Conservation (phyloP, 2,797 vertebrate genomes). For the Acipenser transmontanus region DNA sequence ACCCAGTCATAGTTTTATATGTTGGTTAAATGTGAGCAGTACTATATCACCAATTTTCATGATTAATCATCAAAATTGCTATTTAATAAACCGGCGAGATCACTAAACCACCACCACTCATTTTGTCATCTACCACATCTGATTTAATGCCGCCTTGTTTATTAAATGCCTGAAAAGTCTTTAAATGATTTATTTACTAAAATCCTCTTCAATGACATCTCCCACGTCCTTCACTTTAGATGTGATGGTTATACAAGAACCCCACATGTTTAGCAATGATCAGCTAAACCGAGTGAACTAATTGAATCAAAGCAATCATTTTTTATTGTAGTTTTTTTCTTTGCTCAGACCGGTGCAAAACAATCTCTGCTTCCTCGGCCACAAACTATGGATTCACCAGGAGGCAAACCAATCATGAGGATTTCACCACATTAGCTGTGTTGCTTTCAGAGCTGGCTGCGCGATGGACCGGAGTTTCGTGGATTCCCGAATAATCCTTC, state of each 20-base stretch:
- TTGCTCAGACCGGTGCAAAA: conserved; percentile 17
- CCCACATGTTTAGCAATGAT: no score
- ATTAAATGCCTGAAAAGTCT: conserved; percentile 12
- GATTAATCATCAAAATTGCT: not conserved
- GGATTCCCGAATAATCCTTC: conserved; percentile 79
- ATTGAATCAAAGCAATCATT: not conserved
- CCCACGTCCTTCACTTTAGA: not conserved
- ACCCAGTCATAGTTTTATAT: conserved; percentile 18
- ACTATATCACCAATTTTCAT: conserved; percentile 15
- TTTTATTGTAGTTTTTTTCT: not conserved
- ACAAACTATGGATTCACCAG: conserved; percentile 37
- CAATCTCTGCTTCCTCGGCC: conserved; percentile 40
- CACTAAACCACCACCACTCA: not conserved
- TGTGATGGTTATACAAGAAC: no score
- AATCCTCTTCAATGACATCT: not conserved
- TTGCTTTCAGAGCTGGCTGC: conserved; percentile 65
- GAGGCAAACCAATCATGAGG: conserved; percentile 57
- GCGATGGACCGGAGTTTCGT: conserved; percentile 60
- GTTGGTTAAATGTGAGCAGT: conserved; percentile 10
- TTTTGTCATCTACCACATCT: not conserved
- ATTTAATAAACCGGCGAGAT: conserved; percentile 1
- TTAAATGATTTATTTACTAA: not conserved
- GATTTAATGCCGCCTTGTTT: not conserved
- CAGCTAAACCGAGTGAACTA: not conserved
- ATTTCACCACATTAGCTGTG: conserved; percentile 65